phyloP scores from a whole-genome alignment of 2,113 vertebrate species.

The Caranx melampygus region DNA sequence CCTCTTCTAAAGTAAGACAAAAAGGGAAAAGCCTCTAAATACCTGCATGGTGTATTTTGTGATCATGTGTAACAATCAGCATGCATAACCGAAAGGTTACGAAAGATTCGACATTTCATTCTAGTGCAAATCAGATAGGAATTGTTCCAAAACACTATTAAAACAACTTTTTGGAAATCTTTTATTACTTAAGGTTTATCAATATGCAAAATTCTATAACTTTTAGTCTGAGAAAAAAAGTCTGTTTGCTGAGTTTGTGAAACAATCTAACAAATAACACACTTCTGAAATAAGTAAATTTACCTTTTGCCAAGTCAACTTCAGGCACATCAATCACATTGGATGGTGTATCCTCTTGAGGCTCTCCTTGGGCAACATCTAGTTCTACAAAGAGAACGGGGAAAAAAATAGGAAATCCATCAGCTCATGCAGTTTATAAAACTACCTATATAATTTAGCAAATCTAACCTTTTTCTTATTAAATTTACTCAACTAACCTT shows the following conservation, averaged over 20 bases:
- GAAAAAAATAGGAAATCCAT: background rate
- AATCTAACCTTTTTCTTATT: background rate
- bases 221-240: no score
- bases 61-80: no score
- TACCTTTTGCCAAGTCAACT: conserved; percentile 6
- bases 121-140: no score
- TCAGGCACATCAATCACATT: background rate
- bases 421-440: background rate
- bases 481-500: conserved; percentile 45
- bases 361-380: conserved; percentile 28
- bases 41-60: no score
- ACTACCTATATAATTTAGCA: background rate
- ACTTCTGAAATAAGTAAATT: background rate
- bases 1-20: conserved; percentile 10
- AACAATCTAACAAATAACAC: background rate
- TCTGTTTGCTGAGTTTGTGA: no score
- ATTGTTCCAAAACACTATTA: no score
- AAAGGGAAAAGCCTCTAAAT: background rate
- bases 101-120: no score
- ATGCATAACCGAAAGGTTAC: no score
- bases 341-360: background rate
- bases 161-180: no score
- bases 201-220: no score
- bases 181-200: no score
- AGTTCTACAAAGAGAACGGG: conserved; percentile 25